phyloP scores from a whole-genome alignment of 2,888 invertebrate species.

The Micoletzkya japonica region DNA sequence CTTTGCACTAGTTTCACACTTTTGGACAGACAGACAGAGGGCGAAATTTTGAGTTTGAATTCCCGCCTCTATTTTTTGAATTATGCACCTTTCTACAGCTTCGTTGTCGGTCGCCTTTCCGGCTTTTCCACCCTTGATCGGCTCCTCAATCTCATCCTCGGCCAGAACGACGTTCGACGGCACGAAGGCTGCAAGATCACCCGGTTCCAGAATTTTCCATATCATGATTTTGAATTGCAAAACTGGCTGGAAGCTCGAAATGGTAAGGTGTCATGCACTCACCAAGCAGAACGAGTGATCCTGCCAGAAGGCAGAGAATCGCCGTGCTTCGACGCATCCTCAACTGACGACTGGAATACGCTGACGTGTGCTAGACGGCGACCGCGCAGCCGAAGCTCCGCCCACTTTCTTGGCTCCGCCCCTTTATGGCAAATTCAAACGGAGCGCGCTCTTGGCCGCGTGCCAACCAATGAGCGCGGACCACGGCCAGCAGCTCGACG shows the following conservation, averaged over 20 bases:
- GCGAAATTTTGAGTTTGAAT: too few species aligned
- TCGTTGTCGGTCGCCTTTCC: conserved; percentile 85
- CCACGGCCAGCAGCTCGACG: conserved; percentile 12
- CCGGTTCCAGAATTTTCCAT: conserved; percentile 1
- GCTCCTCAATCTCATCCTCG: conserved; percentile 56
- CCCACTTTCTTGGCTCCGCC: conserved; percentile 8
- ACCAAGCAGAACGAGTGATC: conserved; percentile 16
- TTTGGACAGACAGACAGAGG: too few species aligned
- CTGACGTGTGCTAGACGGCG: conserved; percentile 16
- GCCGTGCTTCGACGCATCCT: conserved; percentile 30
- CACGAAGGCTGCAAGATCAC: conserved; percentile 33
- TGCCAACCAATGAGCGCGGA: conserved; percentile 8
- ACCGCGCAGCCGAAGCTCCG: background rate
- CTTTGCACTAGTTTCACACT: too few species aligned
- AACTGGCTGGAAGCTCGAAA: background rate
- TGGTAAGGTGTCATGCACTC: background rate
- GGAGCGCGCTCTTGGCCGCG: conserved; percentile 1
- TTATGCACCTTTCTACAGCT: conserved; percentile 73
- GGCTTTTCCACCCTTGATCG: conserved; percentile 13
- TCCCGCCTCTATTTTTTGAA: too few species aligned
- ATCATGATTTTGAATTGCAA: background rate
- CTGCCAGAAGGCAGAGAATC: conserved; percentile 31
- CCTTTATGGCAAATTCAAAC: background rate
- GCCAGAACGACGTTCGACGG: conserved; percentile 30
- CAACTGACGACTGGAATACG: conserved; percentile 13